These are phyloP conservation scores for Coremacera marginata DNA, from an alignment of 2,888 invertebrate genomes.

Conservation along the genomic window DNA sequence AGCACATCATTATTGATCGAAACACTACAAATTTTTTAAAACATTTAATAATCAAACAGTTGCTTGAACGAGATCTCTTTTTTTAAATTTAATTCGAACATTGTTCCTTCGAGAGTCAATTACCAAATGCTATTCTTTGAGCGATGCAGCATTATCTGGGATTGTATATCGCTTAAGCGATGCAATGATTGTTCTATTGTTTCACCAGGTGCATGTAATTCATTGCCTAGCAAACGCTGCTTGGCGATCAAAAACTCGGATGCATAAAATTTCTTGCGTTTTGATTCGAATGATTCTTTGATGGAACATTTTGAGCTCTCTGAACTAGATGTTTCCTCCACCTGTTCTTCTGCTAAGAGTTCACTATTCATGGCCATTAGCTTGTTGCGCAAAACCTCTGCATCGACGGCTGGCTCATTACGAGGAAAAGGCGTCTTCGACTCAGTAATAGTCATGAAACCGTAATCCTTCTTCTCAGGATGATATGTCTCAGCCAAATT, in stretches of 20 bases:
- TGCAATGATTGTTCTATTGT: background rate
- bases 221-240: constrained; percentile 28
- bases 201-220: background rate
- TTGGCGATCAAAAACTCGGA: constrained; percentile 37
- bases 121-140: too few relatives aligned
- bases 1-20: too few relatives aligned
- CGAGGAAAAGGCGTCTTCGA: constrained; percentile 48
- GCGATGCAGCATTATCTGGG: background rate
- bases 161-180: background rate
- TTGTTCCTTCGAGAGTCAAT: too few relatives aligned
- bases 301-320: background rate
- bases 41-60: too few relatives aligned
- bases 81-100: too few relatives aligned
- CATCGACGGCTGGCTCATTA: constrained; percentile 36
- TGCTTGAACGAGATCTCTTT: too few relatives aligned
- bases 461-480: constrained; percentile 46
- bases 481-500: constrained; percentile 47
- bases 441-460: constrained; percentile 43
- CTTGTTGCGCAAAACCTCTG: constrained; percentile 9
- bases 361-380: constrained; percentile 1
- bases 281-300: constrained; percentile 29
- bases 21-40: too few relatives aligned
- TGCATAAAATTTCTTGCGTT: constrained; percentile 31
- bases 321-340: background rate
- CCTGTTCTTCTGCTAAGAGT: background rate